Percentiles rank a stretch among this genome's conserved stretches.
Conservation (phyloP, 2,113 vertebrate genomes). For the Zosterops pallidus region DNA sequence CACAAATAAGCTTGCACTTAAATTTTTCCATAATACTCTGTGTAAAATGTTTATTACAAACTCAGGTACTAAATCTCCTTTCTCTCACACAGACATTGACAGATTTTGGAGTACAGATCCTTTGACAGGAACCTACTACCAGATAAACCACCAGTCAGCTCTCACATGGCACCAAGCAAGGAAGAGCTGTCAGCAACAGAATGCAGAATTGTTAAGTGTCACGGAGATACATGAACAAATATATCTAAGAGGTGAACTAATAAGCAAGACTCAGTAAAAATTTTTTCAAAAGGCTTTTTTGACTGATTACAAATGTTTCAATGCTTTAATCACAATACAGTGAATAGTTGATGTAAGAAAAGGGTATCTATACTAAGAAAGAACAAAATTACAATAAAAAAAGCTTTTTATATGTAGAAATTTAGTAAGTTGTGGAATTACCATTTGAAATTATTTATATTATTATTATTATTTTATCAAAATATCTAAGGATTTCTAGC, state of each 20-base stretch:
- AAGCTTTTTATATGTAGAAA: neutral
- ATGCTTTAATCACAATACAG: neutral
- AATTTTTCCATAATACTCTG: neutral
- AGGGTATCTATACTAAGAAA: neutral
- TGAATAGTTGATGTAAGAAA: neutral
- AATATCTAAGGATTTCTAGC: neutral
- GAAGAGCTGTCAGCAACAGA: slow-evolving; percentile 90
- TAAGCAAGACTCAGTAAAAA: neutral
- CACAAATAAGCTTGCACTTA: neutral
- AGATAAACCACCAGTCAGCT: slow-evolving; percentile 83
- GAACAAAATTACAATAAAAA: neutral
- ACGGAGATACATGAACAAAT: slow-evolving; percentile 86
- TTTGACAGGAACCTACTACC: slow-evolving; percentile 82
- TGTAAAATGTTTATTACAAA: neutral
- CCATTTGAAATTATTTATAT: neutral
- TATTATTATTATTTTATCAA: neutral
- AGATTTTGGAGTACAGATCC: slow-evolving; percentile 83
- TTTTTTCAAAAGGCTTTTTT: neutral
- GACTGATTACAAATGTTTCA: neutral
- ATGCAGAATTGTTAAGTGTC: slow-evolving; percentile 85
- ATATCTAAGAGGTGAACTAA: slow-evolving; percentile 83
- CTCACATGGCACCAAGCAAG: slow-evolving; percentile 89
- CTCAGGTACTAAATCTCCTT: neutral
- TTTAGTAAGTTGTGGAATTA: neutral
- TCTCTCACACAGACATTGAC: slow-evolving; percentile 50